Evolutionary conservation across 2,888 invertebrate species (phyloP), one percentile per base, ranked within the genome.

Genomic region (Mayetiola destructor): DNA sequence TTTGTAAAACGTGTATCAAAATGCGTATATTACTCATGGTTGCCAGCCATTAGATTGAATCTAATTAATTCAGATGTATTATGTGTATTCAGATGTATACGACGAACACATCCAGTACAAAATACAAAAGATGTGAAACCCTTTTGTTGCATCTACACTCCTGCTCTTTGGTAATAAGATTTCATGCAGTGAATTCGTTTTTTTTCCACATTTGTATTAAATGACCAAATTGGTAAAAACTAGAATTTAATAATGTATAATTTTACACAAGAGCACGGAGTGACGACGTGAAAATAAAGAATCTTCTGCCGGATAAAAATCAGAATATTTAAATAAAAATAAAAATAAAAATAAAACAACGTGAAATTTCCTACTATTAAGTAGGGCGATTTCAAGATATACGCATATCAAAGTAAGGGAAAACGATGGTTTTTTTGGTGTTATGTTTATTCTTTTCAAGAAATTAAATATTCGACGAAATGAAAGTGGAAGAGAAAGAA

Each of bases 21-120:
- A 23, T 42, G 42, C 39, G 42, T n/a, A n/a, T n/a, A n/a, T n/a
- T n/a, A n/a, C 23, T 10, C 18, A 12, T 16, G 9, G 27, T 48
- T 48, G 23, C 48, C 10, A 48, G 27, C 48, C 48, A 48, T 27
- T 16, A 16, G 27, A 48, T 27, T 48, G 27, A 48, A 27, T 48
- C 48, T 48, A 48, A 48, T 48, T 48, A 48, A 48, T 48, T 48
- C 48, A 48, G n/a, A n/a, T 48, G 27, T 48, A 23, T 16, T 27
- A n/a, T n/a, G n/a, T n/a, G n/a, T n/a, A n/a, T n/a, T n/a, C n/a
- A n/a, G n/a, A n/a, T n/a, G n/a, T n/a, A n/a, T n/a, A n/a, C n/a
- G n/a, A n/a, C n/a, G n/a, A n/a, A n/a, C n/a, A n/a, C n/a, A n/a
- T n/a, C n/a, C n/a, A n/a, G 48, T 16, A 48, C 48, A 48, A 48